These are phyloP conservation scores for Oxytorus armatus DNA, from an alignment of 2,888 invertebrate genomes.

Conservation along the genomic window DNA sequence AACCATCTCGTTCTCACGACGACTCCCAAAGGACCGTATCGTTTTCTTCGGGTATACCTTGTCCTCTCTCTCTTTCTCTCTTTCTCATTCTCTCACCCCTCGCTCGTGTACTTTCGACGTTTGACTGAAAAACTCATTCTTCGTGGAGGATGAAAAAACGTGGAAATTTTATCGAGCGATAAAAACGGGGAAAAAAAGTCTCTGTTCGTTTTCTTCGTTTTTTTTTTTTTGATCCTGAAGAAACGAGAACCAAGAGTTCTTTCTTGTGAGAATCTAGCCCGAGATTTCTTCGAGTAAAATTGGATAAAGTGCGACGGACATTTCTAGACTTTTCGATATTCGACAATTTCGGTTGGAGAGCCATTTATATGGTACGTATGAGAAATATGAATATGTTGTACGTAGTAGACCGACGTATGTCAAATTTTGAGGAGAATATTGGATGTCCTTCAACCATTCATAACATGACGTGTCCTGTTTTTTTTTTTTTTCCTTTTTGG, in stretches of 20 bases:
- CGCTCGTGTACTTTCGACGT: slow-evolving; percentile 33
- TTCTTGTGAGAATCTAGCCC: slow-evolving; percentile 11
- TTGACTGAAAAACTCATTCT: slow-evolving; percentile 57
- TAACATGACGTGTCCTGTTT: too few species aligned
- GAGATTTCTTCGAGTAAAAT: slow-evolving; percentile 33
- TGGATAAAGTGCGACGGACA: slow-evolving; percentile 33
- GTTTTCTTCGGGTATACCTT: slow-evolving; percentile 33
- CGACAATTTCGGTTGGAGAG: slow-evolving; percentile 36
- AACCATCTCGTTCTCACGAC: slow-evolving; percentile 40
- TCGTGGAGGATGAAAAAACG: slow-evolving; percentile 28
- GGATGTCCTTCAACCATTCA: slow-evolving; percentile 28
- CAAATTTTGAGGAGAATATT: slow-evolving; percentile 52
- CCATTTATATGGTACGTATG: neutral
- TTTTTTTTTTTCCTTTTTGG: slow-evolving; percentile 18
- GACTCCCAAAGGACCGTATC: slow-evolving; percentile 52
- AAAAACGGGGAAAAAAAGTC: slow-evolving; percentile 42
- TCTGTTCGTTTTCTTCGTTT: slow-evolving; percentile 16
- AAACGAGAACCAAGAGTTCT: slow-evolving; percentile 1
- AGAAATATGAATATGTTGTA: slow-evolving; percentile 8
- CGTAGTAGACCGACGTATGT: neutral
- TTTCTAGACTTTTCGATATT: slow-evolving; percentile 24
- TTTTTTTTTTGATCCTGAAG: slow-evolving; percentile 20
- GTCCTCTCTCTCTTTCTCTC: neutral
- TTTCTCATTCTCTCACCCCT: neutral
- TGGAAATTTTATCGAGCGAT: slow-evolving; percentile 57